Evolutionary conservation across 2,113 vertebrate genomes (phyloP), one percentile per base, ranked within the genome.

Genomic region (Poicephalus gulielmi): DNA sequence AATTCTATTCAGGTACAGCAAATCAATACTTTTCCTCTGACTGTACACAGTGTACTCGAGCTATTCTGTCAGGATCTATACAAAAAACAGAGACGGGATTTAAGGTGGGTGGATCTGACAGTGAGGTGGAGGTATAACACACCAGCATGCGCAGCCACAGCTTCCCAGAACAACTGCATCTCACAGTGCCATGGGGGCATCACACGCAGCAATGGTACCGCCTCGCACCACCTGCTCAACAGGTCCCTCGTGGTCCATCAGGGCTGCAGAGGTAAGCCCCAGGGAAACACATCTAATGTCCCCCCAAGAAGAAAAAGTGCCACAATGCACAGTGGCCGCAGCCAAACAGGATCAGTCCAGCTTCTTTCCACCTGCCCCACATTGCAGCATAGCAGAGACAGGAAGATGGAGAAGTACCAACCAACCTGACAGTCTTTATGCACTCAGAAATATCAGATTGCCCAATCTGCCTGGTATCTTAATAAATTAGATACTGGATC

Each of bases 11-110:
- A 91, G 89, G 91, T 96, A 83, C 81, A 89, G 70, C 62, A 94
- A 97, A 97, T 95, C 95, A 91, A 92, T 95, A 94, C 86, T 80
- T 89, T 93, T 83, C 77, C 89, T 92, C 89, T 85, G 94, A 88
- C 88, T 83, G 91, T 94, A 95, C 95, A 95, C 78, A 77, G 82
- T 28, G 59, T 92, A 87, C 91, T 88, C 18, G 13, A 93, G 88
- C 86, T 67, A 37, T 79, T 97, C 74, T 96, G 81, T 79, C 86
- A 88, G 60, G 66, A 88, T 94, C 95, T 88, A 68, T 90, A 88
- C 7, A 88, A 82, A 83, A 92, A 88, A 41, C 83, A 92, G 88
- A 62, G 74, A 91, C 73, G 62, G 77, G 67, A 91, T 94, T 92
- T 89, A 69, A 78, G 83, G 77, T 67, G 62, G 83, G 83, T 68